phyloP scores from a whole-genome alignment of 2,888 invertebrate genomes.

The Brachypalpus laphriformis region DNA sequence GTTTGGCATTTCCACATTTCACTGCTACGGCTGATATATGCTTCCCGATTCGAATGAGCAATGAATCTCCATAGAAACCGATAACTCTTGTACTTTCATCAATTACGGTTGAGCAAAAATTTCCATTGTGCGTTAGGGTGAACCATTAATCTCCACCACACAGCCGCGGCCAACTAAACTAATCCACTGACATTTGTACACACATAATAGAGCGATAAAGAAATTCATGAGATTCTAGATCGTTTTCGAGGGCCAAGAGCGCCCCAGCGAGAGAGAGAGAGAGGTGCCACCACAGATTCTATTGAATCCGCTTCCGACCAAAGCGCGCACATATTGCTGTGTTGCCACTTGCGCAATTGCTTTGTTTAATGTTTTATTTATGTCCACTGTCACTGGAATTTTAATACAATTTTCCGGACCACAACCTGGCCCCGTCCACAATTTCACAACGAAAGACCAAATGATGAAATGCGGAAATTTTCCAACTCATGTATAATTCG shows the following conservation, averaged over 20 bases:
- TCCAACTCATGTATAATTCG: constrained; percentile 70
- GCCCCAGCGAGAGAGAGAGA: background rate
- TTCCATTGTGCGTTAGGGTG: constrained; percentile 69
- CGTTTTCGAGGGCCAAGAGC: constrained; percentile 24
- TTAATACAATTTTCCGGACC: constrained; percentile 67
- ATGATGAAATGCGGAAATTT: constrained; percentile 73
- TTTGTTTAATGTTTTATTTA: constrained; percentile 74
- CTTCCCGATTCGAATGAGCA: constrained; percentile 43
- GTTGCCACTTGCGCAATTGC: constrained; percentile 68
- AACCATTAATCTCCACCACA: constrained; percentile 62
- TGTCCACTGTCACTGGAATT: constrained; percentile 67
- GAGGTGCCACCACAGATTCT: constrained; percentile 8
- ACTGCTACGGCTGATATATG: constrained; percentile 15
- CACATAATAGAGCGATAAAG: constrained; percentile 48
- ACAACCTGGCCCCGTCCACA: constrained; percentile 8
- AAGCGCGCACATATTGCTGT: constrained; percentile 4
- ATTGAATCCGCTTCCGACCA: constrained; percentile 44
- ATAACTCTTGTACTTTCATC: constrained; percentile 70
- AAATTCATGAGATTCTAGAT: constrained; percentile 73
- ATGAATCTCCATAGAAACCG: constrained; percentile 58
- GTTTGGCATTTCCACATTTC: constrained; percentile 16
- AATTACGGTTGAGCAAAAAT: constrained; percentile 66
- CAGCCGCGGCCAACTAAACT: constrained; percentile 3
- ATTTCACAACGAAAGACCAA: background rate
- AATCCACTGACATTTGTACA: constrained; percentile 41